phyloP scores from a whole-genome alignment of 2,113 vertebrate species.

The Atlantisia rogersi region DNA sequence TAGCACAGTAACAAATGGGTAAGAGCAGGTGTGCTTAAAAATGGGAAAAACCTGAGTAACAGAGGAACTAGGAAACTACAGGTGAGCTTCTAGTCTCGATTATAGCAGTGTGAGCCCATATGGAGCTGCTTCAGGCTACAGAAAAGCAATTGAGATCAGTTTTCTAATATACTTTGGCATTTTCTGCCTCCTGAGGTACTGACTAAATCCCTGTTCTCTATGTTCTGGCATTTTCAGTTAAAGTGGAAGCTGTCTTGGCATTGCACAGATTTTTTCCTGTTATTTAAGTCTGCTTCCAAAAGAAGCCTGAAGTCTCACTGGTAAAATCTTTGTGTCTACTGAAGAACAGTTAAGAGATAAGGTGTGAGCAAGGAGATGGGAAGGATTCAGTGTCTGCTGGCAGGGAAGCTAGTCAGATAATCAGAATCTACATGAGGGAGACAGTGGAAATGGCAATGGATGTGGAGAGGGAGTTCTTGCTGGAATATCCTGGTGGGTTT shows the following conservation, averaged over 20 bases:
- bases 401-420: background rate
- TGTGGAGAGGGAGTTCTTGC: background rate
- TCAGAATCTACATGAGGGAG: background rate
- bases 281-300: background rate
- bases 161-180: background rate
- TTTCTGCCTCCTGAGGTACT: background rate
- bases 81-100: background rate
- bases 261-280: background rate
- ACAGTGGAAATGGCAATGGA: background rate
- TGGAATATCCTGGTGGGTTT: background rate
- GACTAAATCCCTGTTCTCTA: background rate
- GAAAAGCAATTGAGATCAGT: background rate
- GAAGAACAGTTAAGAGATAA: background rate
- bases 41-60: background rate
- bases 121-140: background rate
- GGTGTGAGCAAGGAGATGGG: background rate
- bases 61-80: background rate
- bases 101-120: background rate
- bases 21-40: background rate
- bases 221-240: background rate
- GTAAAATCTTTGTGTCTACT: background rate
- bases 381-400: background rate
- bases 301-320: background rate
- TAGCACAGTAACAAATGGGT: background rate
- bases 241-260: background rate